These are phyloP conservation scores for Nothobranchius kuhntae DNA, from an alignment of 2,113 vertebrate species.

Conservation along the genomic window DNA sequence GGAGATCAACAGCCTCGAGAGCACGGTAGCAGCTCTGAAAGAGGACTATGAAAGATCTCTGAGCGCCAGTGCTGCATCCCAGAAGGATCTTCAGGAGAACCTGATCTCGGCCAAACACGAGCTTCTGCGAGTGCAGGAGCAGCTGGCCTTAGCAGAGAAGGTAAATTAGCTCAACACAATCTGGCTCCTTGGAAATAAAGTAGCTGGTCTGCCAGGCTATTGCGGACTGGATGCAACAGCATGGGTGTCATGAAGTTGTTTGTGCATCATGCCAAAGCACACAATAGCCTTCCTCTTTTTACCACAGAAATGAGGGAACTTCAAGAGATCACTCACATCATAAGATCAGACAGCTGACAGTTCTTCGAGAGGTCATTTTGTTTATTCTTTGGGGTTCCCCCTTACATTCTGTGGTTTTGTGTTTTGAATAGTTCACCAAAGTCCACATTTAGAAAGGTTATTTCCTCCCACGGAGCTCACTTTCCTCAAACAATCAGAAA, in stretches of 20 bases:
- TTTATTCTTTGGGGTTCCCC: background rate
- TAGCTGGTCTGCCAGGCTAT: background rate
- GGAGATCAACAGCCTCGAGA: constrained; percentile 86
- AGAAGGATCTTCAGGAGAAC: constrained; percentile 89
- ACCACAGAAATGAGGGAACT: background rate
- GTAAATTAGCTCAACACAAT: constrained; percentile 58
- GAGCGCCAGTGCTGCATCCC: constrained; percentile 80
- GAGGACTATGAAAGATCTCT: constrained; percentile 89
- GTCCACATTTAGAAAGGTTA: background rate
- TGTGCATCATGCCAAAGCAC: background rate
- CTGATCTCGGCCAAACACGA: constrained; percentile 90
- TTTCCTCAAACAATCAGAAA: background rate
- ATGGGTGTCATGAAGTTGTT: background rate
- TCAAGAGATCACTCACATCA: background rate
- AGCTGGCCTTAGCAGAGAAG: constrained; percentile 91
- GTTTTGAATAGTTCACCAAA: background rate
- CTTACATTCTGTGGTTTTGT: background rate
- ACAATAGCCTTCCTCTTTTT: constrained; percentile 11
- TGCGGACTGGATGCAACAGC: background rate
- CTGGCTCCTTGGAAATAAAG: background rate
- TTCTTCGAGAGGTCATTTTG: background rate
- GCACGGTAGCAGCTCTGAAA: constrained; percentile 86
- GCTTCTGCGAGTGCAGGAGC: constrained; percentile 89
- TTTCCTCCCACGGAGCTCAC: background rate
- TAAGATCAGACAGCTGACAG: constrained; percentile 15